Percentiles rank a stretch among this genome's conserved stretches.
These are phyloP conservation scores for Agrotis clavis DNA, from an alignment of 2,888 invertebrate genomes.

Conservation along the genomic window DNA sequence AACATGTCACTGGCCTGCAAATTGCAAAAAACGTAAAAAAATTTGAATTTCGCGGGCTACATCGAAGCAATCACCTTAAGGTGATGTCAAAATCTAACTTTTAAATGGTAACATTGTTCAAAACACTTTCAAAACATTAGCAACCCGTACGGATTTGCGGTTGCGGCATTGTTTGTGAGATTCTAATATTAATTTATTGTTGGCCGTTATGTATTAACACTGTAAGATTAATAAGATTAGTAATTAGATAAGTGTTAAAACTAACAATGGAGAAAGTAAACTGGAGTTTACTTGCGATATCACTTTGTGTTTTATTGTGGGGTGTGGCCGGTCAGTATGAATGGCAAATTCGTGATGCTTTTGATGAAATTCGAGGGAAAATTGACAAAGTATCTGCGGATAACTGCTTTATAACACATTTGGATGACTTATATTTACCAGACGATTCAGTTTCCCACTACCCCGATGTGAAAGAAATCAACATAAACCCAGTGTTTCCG, in stretches of 20 bases:
- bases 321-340: slow-evolving; percentile 96
- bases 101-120: slow-evolving; percentile 28
- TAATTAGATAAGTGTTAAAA: slow-evolving; percentile 49
- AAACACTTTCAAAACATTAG: slow-evolving; percentile 37
- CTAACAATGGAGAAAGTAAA: slow-evolving; percentile 83
- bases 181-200: slow-evolving; percentile 4
- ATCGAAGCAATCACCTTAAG: too few species aligned
- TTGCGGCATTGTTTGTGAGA: slow-evolving; percentile 15
- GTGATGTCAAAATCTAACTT: neutral
- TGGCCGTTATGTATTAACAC: slow-evolving; percentile 51
- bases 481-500: slow-evolving; percentile 98
- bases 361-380: slow-evolving; percentile 96
- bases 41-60: too few species aligned
- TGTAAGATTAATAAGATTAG: slow-evolving; percentile 39
- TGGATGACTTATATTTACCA: slow-evolving; percentile 96
- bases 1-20: too few species aligned
- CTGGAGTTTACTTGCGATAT: slow-evolving; percentile 78
- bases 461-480: slow-evolving; percentile 98
- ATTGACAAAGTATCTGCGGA: slow-evolving; percentile 96
- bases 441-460: slow-evolving; percentile 96
- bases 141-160: slow-evolving; percentile 8
- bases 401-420: slow-evolving; percentile 97
- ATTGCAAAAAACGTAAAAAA: too few species aligned
- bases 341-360: slow-evolving; percentile 97
- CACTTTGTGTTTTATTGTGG: slow-evolving; percentile 86